Base-by-base conservation (phyloP, 2,113 vertebrate genomes). In the Psittacus erithacus region DNA sequence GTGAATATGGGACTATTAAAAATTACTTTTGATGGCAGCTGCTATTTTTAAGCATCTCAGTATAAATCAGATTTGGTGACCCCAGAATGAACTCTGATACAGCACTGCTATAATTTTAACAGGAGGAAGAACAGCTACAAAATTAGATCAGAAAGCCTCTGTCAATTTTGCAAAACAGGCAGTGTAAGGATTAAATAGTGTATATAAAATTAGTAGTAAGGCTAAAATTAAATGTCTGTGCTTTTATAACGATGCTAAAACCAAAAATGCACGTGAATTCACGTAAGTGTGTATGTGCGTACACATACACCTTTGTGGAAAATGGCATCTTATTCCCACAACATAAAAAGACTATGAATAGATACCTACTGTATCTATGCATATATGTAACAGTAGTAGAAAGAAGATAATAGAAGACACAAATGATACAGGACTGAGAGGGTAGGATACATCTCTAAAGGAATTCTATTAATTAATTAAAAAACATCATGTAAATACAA, bases 201-300 rank as follows among this genome's bases (percentile, higher is more conserved):
- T 28, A 50, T 24, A 69, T 14, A 77, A 83, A 88, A 76, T 35
- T 43, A 76, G 11, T 17, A 60, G 25, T 25, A 57, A 81, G 24
- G 27, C 27, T 39, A 85, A 78, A 13, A 65, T 17, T 64, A 84
- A 18, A 65, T 10, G 4, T n/a, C 1, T 63, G 11, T 38, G 27
- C 16, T 88, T 85, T 57, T 74, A 29, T 13, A 64, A 2, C 17
- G 22, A 68, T 60, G 25, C 13, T 55, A 64, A 86, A 85, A 63
- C 2, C 5, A 41, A 69, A 73, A 53, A 75, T 16, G 22, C 14
- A 62, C 23, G 19, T 33, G 17, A 90, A 71, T 52, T 63, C 7
- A 71, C 8, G 23, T 5, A 11, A 17, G 1, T 16, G 3, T 44
- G 5, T 10, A 18, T 14, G 6, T 1, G 0, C 38, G 62, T 22